Base-by-base conservation (phyloP, 2,113 vertebrate species). In the Climacteris rufus region DNA sequence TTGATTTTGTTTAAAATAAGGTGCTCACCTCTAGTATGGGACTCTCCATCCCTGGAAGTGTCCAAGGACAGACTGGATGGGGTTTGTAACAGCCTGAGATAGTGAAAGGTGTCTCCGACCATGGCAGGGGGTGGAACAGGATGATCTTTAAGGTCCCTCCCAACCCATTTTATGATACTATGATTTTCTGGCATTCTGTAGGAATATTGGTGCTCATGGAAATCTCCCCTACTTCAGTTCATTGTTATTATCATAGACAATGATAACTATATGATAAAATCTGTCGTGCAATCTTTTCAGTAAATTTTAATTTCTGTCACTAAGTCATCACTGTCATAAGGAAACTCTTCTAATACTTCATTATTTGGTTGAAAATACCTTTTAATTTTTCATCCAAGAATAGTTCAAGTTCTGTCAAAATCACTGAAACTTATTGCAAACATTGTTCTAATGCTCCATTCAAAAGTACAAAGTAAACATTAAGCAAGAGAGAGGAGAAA, bases 1-100 rank as follows among this genome's bases (percentile, higher is more conserved):
- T 90, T 75, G 13, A 49, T 65, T 90, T 81, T 54, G 66, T 52
- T 86, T 10, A 19, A 82, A 78, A 70, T 37, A 54, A 74, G 11
- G 4, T 15, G 2, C 3, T 75, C 1, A 6, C 35, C 47, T 76
- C 24, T 61, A 7, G 9, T 5, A 0, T 22, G 21, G 11, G 30
- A 74, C 25, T 6, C 10, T 5, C 23, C 5, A 21, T 4, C 19
- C 60, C 37, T 52, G 37, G 33, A 6, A 10, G 16, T n/a, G 28
- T 15, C 17, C 60, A 56, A 39, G 45, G 19, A 28, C 60, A 35
- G 61, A 20, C 0, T 76, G 61, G 50, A 21, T 17, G 45, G 30
- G 24, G 7, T 11, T 75, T 39, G 0, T 61, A 40, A 40, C 8
- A 27, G 1, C 31, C 24, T 45, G 49, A 20, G 3, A 4, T 21